Evolutionary conservation across 2,888 invertebrate species (phyloP), one percentile per base, ranked within the genome.

Genomic region (Leptopilina drosophilae): DNA sequence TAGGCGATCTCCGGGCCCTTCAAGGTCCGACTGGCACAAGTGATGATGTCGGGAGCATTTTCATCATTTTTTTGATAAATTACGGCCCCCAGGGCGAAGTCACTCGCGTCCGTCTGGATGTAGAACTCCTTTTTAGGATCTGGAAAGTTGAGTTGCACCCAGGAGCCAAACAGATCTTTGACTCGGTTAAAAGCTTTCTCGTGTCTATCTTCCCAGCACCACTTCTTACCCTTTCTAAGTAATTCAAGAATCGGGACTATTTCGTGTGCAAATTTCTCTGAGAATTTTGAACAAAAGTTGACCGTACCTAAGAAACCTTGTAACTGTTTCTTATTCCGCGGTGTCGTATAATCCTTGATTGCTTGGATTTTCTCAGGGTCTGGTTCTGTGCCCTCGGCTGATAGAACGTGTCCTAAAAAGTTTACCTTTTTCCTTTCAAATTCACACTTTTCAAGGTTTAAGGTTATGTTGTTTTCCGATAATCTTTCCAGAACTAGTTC

Each of bases 401-500:
- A 66, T 14, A 80, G n/a, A 14, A 79, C 33, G 15, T 77, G 67
- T 6, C 81, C 80, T 9, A 82, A 12, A 15, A 82, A 80, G 15
- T 56, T 64, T 1, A 56, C 40, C 12, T 56, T 12, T 7, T 77
- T 26, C 26, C 49, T 40, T 0, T n/a, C 98, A 0, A 91, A 95
- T 87, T 8, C 89, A 93, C 85, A 90, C 91, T 59, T 89, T 93
- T 12, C 93, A 93, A 86, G 93, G 12, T 77, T 80, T 9, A 77
- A 40, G n/a, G 85, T 86, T 62, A 87, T 76, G 2, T 81, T 82
- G 3, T 83, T 78, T 33, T 77, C 20, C 8, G 40, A 8, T 1
- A 86, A 64, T 14, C 78, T 62, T 0, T 64, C 5, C 7, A 86
- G 79, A 9, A 86, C 65, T 9, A 15, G 62, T 33, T 77, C 64